A percentile compares a stretch with the other conserved stretches of the same genome.
Evolutionary conservation across 2,888 invertebrate genomes (phyloP).

Genomic region (Heliothis peltigera): DNA sequence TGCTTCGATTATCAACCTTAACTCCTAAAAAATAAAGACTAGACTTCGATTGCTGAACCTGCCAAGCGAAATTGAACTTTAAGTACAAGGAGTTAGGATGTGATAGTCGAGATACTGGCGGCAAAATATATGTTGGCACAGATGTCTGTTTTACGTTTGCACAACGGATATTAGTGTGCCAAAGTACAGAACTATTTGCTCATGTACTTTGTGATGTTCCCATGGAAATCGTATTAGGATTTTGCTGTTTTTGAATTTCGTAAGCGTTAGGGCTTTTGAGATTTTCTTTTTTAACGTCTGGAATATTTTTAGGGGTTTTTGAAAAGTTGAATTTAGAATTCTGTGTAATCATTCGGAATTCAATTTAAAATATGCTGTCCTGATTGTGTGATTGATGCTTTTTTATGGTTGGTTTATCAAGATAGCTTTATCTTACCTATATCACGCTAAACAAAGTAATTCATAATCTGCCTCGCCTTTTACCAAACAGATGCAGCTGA

Average conservation of each 20-base stretch:
- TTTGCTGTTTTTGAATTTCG: slow-evolving; percentile 73
- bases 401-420: no score
- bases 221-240: slow-evolving; percentile 80
- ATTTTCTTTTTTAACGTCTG: slow-evolving; percentile 2
- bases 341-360: no score
- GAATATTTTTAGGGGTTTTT: not conserved
- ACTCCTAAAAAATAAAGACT: fast-evolving
- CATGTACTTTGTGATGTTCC: slow-evolving; percentile 78
- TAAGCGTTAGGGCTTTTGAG: slow-evolving; percentile 15
- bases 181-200: slow-evolving; percentile 78
- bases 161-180: slow-evolving; percentile 81
- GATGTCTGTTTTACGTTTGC: slow-evolving; percentile 77
- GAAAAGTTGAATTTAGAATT: no score
- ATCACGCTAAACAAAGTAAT: no score
- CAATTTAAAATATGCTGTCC: no score
- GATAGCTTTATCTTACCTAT: no score
- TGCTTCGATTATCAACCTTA: slow-evolving; percentile 21
- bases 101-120: not conserved
- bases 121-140: slow-evolving; percentile 57
- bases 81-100: not conserved
- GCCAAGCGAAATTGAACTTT: slow-evolving; percentile 22
- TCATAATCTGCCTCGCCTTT: no score
- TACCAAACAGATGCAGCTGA: no score
- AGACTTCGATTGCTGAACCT: not conserved
- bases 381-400: no score